Evolutionary conservation across 2,888 invertebrate species (phyloP).

Genomic region (Nemotelus nigrinus): DNA sequence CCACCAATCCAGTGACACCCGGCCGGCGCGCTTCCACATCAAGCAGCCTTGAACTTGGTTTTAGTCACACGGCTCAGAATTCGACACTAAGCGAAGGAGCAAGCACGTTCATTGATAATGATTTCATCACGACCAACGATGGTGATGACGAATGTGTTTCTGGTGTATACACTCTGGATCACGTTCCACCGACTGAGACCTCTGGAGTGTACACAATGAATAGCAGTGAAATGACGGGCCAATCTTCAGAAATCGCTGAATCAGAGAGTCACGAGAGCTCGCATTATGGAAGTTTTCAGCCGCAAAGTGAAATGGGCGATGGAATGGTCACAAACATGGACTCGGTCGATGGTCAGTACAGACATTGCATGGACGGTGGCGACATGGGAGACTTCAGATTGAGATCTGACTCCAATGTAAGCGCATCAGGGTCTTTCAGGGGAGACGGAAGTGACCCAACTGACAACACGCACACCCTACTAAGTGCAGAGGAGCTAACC

Average conservation of each 20-base stretch:
- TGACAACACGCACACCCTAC: slow-evolving; percentile 77
- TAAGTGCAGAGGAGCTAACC: slow-evolving; percentile 85
- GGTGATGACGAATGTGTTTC: slow-evolving; percentile 67
- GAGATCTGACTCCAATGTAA: slow-evolving; percentile 81
- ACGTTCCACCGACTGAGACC: slow-evolving; percentile 81
- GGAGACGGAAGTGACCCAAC: slow-evolving; percentile 92
- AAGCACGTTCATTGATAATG: slow-evolving; percentile 73
- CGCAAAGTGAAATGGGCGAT: slow-evolving; percentile 67
- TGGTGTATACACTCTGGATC: slow-evolving; percentile 70
- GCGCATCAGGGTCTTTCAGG: slow-evolving; percentile 81
- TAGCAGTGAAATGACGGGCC: slow-evolving; percentile 70
- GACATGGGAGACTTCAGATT: slow-evolving; percentile 70
- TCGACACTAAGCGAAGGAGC: slow-evolving; percentile 80
- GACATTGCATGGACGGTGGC: slow-evolving; percentile 65
- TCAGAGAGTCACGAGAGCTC: slow-evolving; percentile 68
- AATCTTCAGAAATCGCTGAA: slow-evolving; percentile 70
- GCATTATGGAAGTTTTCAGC: slow-evolving; percentile 70
- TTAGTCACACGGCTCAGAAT: slow-evolving; percentile 88
- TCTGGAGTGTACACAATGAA: slow-evolving; percentile 87
- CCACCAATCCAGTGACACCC: slow-evolving; percentile 65
- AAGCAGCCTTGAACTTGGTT: slow-evolving; percentile 84
- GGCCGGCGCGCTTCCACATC: slow-evolving; percentile 77
- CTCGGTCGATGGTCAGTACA: slow-evolving; percentile 69
- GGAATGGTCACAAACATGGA: slow-evolving; percentile 64
- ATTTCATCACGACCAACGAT: slow-evolving; percentile 63